Percentiles rank a stretch among this genome's conserved stretches.
Evolutionary conservation across 2,797 vertebrate genomes (phyloP).

Genomic region (Sebastes minor): DNA sequence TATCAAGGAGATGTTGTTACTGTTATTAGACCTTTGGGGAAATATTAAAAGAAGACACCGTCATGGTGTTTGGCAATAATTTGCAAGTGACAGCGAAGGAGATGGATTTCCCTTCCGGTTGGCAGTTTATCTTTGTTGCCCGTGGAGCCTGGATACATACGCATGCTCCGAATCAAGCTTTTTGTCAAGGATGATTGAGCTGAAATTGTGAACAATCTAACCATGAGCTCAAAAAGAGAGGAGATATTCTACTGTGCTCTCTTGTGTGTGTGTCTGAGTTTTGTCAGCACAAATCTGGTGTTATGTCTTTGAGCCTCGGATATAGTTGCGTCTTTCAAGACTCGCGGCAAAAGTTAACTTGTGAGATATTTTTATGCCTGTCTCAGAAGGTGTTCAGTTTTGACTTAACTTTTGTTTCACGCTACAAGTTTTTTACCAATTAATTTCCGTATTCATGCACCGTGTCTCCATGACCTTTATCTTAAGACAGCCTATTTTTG

Average conservation of each 20-base stretch:
- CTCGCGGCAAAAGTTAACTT: neutral
- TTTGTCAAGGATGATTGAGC: slow-evolving; percentile 80
- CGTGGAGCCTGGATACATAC: slow-evolving; percentile 55
- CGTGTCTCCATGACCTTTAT: neutral
- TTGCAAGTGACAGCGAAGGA: slow-evolving; percentile 72
- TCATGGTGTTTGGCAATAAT: slow-evolving; percentile 74
- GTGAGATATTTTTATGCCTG: neutral
- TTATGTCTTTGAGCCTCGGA: slow-evolving; percentile 16
- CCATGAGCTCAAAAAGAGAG: slow-evolving; percentile 47
- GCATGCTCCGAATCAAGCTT: slow-evolving; percentile 71
- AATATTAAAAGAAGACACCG: slow-evolving; percentile 77
- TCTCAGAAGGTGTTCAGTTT: neutral
- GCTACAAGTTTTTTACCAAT: neutral
- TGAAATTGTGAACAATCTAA: slow-evolving; percentile 59
- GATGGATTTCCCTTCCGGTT: slow-evolving; percentile 78
- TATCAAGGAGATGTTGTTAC: slow-evolving; percentile 57
- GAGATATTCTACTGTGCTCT: slow-evolving; percentile 19
- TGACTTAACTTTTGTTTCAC: slow-evolving; percentile 1
- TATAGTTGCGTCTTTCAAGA: slow-evolving; percentile 14
- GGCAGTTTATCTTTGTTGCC: slow-evolving; percentile 77
- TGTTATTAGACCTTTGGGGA: slow-evolving; percentile 71
- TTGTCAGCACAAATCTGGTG: slow-evolving; percentile 44
- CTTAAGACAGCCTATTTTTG: neutral
- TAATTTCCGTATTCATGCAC: neutral
- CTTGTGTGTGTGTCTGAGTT: slow-evolving; percentile 16